Conservation (phyloP, 2,888 invertebrate species). For the Perithous albicinctus region DNA sequence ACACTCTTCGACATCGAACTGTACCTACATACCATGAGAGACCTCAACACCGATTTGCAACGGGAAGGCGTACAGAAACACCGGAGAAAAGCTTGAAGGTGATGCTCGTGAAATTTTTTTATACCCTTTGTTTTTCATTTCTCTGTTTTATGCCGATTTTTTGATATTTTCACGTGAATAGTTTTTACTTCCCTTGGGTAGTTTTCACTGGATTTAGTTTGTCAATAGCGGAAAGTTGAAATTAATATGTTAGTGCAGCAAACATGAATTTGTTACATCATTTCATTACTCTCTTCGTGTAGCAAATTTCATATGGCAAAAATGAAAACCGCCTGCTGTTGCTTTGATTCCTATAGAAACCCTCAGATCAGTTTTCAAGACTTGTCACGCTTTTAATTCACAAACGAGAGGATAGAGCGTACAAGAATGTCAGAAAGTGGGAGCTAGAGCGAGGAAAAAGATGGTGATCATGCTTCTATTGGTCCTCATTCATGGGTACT, state of each 20-base stretch:
- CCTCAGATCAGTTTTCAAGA: conserved; percentile 30
- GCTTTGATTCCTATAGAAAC: too few relatives aligned
- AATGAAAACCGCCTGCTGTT: background rate
- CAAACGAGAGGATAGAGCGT: conserved; percentile 1
- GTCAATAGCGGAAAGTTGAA: background rate
- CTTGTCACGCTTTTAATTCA: background rate
- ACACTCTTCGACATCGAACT: conserved; percentile 29
- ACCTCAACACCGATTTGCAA: conserved; percentile 29
- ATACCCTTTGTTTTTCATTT: conserved; percentile 14
- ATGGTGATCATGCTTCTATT: conserved; percentile 74
- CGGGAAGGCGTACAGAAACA: conserved; percentile 21
- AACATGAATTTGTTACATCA: too few relatives aligned
- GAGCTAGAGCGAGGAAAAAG: background rate
- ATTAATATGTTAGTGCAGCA: background rate
- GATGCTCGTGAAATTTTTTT: conserved; percentile 41
- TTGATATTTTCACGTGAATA: background rate
- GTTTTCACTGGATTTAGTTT: background rate
- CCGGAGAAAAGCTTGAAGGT: background rate
- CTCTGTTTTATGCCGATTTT: background rate
- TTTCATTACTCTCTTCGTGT: too few relatives aligned
- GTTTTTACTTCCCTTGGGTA: background rate
- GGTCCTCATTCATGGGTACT: conserved; percentile 78
- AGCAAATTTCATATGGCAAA: background rate
- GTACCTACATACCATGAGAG: conserved; percentile 27
- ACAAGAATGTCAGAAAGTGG: background rate